Conservation (phyloP, 2,113 vertebrate genomes). For the Grantiella picta region DNA sequence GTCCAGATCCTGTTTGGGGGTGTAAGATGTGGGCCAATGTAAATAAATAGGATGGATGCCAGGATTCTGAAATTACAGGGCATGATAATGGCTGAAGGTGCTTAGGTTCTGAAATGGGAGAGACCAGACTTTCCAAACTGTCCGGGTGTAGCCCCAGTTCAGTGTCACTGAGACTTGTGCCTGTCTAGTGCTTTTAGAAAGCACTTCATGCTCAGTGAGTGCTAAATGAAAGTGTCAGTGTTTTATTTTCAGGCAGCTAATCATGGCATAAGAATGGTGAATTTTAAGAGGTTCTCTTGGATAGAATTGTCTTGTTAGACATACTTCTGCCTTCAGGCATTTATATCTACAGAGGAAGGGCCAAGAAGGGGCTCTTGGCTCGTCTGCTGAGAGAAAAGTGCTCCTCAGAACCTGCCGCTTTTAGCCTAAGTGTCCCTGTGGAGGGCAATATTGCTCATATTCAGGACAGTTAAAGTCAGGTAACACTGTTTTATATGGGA, state of each 20-base stretch:
- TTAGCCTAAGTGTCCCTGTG: background rate
- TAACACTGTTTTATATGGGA: background rate
- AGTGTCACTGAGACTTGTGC: background rate
- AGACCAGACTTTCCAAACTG: background rate
- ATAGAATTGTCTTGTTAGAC: background rate
- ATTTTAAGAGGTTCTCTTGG: background rate
- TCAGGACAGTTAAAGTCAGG: background rate
- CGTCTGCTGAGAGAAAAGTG: background rate
- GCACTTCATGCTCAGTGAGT: background rate
- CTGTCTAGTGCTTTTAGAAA: background rate
- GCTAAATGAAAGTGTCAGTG: background rate
- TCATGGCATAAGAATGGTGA: background rate
- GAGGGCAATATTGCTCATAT: background rate
- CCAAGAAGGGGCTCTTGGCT: background rate
- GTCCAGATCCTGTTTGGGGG: background rate
- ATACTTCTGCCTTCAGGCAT: background rate
- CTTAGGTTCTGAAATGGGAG: background rate
- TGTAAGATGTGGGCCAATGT: background rate
- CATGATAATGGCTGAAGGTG: background rate
- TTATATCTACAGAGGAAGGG: background rate
- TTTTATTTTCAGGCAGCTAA: background rate
- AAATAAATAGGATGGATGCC: background rate
- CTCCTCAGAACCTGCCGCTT: background rate
- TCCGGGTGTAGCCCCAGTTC: background rate
- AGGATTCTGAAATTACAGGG: slow-evolving; percentile 25